Percentiles rank a stretch among this genome's conserved stretches.
phyloP scores from a whole-genome alignment of 2,888 invertebrate species.

The Plebejus argus region DNA sequence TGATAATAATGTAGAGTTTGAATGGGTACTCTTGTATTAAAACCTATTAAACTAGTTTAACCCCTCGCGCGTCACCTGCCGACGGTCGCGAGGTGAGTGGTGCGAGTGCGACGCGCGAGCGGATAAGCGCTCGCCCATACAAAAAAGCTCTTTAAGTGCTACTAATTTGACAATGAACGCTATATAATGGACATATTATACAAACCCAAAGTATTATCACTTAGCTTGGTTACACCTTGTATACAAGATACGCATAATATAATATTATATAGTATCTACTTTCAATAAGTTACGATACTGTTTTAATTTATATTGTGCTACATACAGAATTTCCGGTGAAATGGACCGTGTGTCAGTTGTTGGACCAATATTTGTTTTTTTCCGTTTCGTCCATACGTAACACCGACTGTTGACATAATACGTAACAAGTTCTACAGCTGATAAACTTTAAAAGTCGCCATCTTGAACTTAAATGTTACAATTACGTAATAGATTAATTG shows the following conservation, averaged over 20 bases:
- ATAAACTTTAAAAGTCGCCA: background rate
- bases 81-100: too few species aligned
- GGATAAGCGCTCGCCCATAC: too few species aligned
- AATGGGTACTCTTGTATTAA: too few species aligned
- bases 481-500: background rate
- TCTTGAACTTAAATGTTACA: background rate
- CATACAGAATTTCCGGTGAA: constrained; percentile 18
- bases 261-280: background rate
- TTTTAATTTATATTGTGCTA: background rate
- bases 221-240: too few species aligned
- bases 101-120: accelerated
- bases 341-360: background rate
- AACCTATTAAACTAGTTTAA: too few species aligned
- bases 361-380: constrained; percentile 6
- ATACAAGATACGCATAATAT: background rate
- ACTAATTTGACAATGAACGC: too few species aligned
- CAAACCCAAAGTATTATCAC: too few species aligned
- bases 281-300: background rate
- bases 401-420: constrained; percentile 2
- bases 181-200: too few species aligned
- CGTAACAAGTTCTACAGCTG: constrained; percentile 12
- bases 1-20: too few species aligned
- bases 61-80: too few species aligned
- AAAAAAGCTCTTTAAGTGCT: too few species aligned
- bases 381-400: constrained; percentile 18